phyloP scores from a whole-genome alignment of 2,113 vertebrate genomes.

The Sebastes fasciatus region DNA sequence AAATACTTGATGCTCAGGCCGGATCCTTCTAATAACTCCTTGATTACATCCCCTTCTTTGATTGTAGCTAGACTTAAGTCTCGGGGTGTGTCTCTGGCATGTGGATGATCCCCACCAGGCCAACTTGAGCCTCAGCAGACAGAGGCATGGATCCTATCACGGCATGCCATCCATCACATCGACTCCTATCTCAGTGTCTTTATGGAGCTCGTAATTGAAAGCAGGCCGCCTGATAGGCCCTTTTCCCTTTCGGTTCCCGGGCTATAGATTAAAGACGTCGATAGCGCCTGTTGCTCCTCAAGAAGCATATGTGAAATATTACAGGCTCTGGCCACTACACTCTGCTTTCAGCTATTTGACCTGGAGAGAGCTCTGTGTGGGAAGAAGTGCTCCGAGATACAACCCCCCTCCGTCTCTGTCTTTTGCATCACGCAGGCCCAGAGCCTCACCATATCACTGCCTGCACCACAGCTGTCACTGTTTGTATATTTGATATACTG shows the following conservation, averaged over 20 bases:
- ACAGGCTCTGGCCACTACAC: slow-evolving; percentile 51
- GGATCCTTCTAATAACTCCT: neutral
- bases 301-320: slow-evolving; percentile 74
- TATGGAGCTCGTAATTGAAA: slow-evolving; percentile 69
- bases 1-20: neutral
- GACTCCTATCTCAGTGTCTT: slow-evolving; percentile 45
- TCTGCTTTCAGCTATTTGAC: slow-evolving; percentile 64
- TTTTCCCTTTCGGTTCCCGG: slow-evolving; percentile 35
- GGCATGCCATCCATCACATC: slow-evolving; percentile 59
- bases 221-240: slow-evolving; percentile 47
- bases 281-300: slow-evolving; percentile 52
- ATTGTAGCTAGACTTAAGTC: neutral
- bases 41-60: neutral
- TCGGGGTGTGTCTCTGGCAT: slow-evolving; percentile 30
- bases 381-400: slow-evolving; percentile 40
- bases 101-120: slow-evolving; percentile 2
- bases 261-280: slow-evolving; percentile 61
- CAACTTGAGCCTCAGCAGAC: slow-evolving; percentile 38
- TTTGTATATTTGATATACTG: slow-evolving; percentile 78
- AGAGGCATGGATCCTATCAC: slow-evolving; percentile 48
- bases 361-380: slow-evolving; percentile 45
- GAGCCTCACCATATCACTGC: slow-evolving; percentile 64
- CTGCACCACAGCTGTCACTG: slow-evolving; percentile 83
- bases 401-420: slow-evolving; percentile 45
- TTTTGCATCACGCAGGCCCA: slow-evolving; percentile 38